Conservation (phyloP, 1,140 invertebrate genomes). For the Brachionus plicatilis region DNA sequence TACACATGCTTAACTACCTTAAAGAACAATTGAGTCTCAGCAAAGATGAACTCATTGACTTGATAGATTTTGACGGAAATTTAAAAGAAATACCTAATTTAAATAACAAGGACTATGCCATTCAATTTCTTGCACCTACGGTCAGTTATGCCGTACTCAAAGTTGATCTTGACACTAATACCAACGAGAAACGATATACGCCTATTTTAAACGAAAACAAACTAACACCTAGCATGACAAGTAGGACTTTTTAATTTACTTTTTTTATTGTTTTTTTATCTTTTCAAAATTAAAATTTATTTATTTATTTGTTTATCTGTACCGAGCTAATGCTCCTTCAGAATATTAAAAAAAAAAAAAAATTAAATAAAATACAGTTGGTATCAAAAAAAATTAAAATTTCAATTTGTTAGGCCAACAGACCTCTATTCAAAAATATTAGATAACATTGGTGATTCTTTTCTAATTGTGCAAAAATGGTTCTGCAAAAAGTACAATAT, state of each 20-base stretch:
- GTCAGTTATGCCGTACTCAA: constrained; percentile 14
- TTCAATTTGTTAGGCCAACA: too few species aligned
- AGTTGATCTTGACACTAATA: constrained; percentile 11
- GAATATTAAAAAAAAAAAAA: too few species aligned
- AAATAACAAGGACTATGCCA: constrained; percentile 29
- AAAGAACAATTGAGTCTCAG: constrained; percentile 4
- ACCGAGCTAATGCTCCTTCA: too few species aligned
- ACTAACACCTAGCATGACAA: constrained; percentile 18
- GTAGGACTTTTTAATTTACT: neutral
- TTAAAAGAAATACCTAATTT: constrained; percentile 29
- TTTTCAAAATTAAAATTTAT: too few species aligned
- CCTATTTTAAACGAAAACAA: constrained; percentile 17
- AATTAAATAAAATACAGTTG: too few species aligned
- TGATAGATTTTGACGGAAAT: constrained; percentile 38
- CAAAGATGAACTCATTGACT: constrained; percentile 37
- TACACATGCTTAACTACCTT: constrained; percentile 27
- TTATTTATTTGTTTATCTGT: too few species aligned
- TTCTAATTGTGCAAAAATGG: too few species aligned
- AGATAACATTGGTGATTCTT: too few species aligned
- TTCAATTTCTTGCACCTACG: constrained; percentile 11
- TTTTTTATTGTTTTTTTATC: too few species aligned
- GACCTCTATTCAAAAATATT: too few species aligned
- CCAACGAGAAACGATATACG: constrained; percentile 26
- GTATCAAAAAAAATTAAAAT: too few species aligned
- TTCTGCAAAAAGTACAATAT: too few species aligned